Evolutionary conservation across 2,888 invertebrate genomes (phyloP), one percentile per base, ranked within the genome.

Genomic region (Dryobotodes eremita): DNA sequence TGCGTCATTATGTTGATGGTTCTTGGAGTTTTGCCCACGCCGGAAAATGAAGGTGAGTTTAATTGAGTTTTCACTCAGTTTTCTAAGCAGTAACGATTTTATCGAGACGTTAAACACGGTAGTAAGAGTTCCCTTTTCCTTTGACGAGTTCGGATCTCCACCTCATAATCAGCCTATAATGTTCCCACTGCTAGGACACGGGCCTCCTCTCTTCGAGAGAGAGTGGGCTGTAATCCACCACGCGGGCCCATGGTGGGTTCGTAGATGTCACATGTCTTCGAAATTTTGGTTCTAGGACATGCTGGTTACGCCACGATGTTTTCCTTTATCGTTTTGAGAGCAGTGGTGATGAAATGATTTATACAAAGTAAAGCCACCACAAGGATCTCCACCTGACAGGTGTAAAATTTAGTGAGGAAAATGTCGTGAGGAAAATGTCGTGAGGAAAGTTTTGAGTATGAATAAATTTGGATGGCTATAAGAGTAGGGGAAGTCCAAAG

Each of bases 21-120:
- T 79, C 53, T 84, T 82, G 69, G 84, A 82, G 71, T 59, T 79
- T 84, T 78, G 79, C 79, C 68, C 79, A 84, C 46, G 71, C 46
- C 6, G 59, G 79, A 31, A 76, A 70, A 76, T 69, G 2, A 79
- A 84, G 42, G 62, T 64, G 42, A 71, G 55, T 59, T 84, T 62
- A 13, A 80, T 84, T 64, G 36, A 79, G 71, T 75, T 68, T 61
- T 70, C 72, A 61, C 48, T 59, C 11, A 26, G 59, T 59, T 77
- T 66, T 69, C 36, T 61, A n/a, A 26, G 23, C 10, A 55, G n/a
- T 26, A 48, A 68, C 26, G 62, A 78, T 62, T 80, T 62, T 62
- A 62, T 75, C 55, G 74, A 46, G 3, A 17, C 10, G 15, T 23
- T 23, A 23, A 3, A 36, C 23, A 17, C n/a, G 31, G n/a, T 73